Evolutionary conservation across 2,113 vertebrate genomes (phyloP), one percentile per base, ranked within the genome.

Genomic region (Pycnonotus jocosus): DNA sequence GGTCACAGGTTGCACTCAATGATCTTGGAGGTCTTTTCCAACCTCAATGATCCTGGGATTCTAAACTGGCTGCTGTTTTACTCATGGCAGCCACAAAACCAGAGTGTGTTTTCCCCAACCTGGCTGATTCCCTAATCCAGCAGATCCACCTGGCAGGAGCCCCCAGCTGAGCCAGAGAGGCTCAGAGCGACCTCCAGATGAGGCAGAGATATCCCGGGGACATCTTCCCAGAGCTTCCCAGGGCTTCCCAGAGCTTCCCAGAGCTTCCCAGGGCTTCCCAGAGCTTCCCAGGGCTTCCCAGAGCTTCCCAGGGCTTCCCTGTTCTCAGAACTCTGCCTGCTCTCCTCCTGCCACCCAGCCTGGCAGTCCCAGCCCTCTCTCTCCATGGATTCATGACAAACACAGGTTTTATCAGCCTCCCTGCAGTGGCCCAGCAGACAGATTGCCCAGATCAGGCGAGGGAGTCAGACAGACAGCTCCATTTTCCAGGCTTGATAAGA

Each of bases 1-100:
- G 1, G 13, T 3, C 58, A 78, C 19, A 64, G 2, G 8, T 11
- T n/a, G 37, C 37, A n/a, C 18, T n/a, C 1, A 0, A 15, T 38
- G 40, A 5, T 37, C 15, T 1, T 18, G 12, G 33, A 84, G 20
- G 12, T 7, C 35, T 85, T 57, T 66, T 66, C 71, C 61, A 66
- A 17, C 51, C 42, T 30, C 2, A 50, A 3, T 2, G 19, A 66
- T 14, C 9, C 51, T 9, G 13, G 23, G 16, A 45, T 28, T 57
- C 42, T 50, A 17, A 70, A 33, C 37, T 3, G 2, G 42, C 30
- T 12, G 37, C 45, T 31, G 1, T 51, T 81, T 51, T 17, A 27
- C 22, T 53, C 54, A 31, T 2, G 18, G 37, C 40, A 79, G 13
- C 6, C 60, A 50, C 56, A 60, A 48, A 44, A 20, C 2, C n/a